These are phyloP conservation scores for Agraylea sexmaculata DNA, from an alignment of 1,140 invertebrate genomes.

Conservation along the genomic window DNA sequence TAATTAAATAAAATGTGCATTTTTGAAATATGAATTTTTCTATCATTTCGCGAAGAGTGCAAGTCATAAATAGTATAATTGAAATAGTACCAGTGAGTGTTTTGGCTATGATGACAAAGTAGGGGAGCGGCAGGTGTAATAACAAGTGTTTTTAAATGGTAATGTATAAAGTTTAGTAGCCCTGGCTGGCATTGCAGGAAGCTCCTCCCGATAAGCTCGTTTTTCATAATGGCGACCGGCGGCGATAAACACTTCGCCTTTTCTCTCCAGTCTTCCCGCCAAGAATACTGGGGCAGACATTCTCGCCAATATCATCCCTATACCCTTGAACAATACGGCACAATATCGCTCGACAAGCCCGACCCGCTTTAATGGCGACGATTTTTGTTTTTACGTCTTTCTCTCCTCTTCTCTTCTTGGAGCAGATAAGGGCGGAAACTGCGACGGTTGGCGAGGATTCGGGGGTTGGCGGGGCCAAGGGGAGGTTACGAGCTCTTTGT, in stretches of 20 bases:
- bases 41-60: no score
- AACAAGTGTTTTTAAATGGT: no score
- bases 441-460: no score
- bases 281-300: constrained; percentile 13
- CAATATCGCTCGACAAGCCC: constrained; percentile 11
- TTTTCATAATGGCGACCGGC: constrained; percentile 35
- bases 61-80: no score
- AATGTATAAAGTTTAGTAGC: constrained; percentile 38
- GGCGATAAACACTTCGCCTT: constrained; percentile 37
- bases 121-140: no score
- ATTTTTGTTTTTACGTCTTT: constrained; percentile 24
- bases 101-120: no score
- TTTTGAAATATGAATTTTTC: no score
- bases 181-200: constrained; percentile 29
- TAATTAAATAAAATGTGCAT: no score
- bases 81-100: no score
- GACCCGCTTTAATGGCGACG: constrained; percentile 19
- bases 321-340: not conserved
- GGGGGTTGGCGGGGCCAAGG: no score
- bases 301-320: constrained; percentile 6
- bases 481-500: no score
- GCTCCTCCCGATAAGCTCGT: constrained; percentile 34
- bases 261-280: constrained; percentile 32
- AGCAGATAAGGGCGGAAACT: no score
- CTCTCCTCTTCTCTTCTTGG: constrained; percentile 13